Percentiles rank a stretch among this genome's conserved stretches.
Evolutionary conservation across 2,888 invertebrate genomes (phyloP).

Genomic region (Mechanitis messenoides): DNA sequence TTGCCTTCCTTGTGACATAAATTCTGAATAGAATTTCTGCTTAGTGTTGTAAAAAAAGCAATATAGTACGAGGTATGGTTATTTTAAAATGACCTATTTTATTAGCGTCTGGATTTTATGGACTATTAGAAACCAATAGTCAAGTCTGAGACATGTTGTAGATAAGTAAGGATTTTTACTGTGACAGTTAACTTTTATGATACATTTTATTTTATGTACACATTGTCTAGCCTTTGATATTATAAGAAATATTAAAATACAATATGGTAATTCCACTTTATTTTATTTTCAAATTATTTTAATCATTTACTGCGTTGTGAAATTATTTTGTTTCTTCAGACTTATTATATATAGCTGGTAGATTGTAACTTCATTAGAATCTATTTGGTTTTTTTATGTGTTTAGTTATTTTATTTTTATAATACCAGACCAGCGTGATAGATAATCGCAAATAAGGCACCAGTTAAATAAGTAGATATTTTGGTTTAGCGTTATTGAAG

Average conservation of each 20-base stretch:
- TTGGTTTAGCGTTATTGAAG: too few species aligned
- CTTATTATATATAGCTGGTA: too few species aligned
- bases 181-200: conserved; percentile 48
- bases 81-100: conserved; percentile 6
- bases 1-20: too few species aligned
- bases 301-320: background rate
- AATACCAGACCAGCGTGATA: too few species aligned
- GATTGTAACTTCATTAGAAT: too few species aligned
- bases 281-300: background rate
- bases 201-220: conserved; percentile 29
- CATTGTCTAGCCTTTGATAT: conserved; percentile 21
- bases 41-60: conserved; percentile 5
- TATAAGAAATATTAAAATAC: conserved; percentile 12
- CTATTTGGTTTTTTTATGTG: too few species aligned
- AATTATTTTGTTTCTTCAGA: background rate
- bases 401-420: too few species aligned
- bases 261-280: conserved; percentile 9
- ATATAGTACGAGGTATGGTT: conserved; percentile 7
- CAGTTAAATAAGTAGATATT: too few species aligned
- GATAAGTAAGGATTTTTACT: conserved; percentile 50
- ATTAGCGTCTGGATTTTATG: conserved; percentile 9
- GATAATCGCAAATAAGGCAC: too few species aligned
- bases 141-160: conserved; percentile 32
- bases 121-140: conserved; percentile 17
- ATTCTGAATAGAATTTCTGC: background rate